Base-by-base conservation (phyloP, 2,113 vertebrate genomes). In the Malurus cyaneus region DNA sequence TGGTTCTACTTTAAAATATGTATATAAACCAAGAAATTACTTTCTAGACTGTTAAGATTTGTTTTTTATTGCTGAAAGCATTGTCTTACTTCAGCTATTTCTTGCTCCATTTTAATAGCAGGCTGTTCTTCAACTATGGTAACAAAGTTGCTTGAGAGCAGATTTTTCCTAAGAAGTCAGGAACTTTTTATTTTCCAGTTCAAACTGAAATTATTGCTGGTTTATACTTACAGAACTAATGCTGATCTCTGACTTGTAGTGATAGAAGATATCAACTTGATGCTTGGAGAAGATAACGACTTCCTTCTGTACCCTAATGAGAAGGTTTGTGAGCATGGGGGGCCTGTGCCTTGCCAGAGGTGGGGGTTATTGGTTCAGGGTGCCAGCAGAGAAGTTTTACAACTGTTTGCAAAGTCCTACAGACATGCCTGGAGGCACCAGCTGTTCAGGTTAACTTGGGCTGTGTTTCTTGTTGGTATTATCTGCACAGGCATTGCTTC, bases 121-220 rank as follows among this genome's bases (percentile, higher is more conserved):
- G 49, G 41, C 65, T 86, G 64, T 64, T 88, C 84, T 77, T 85
- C 24, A 18, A 4, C 47, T 83, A 11, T 62, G 79, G 44, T 91
- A 83, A 62, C 32, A 52, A 69, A 52, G 44, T 92, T 86, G 54
- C 65, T 80, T 44, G 44, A 64, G 70, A 93, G 71, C 21, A 86
- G 74, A 39, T 42, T 67, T 65, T 83, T 26, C 29, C 29, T 9
- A 8, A 52, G 60, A 62, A 86, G 67, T 81, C 47, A 60, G 29
- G 53, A 88, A 74, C 61, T 87, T 90, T 32, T 80, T 82, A 69
- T 71, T 92, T 62, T 50, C n/a, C 39, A 34, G 54, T 46, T 92
- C 46, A 77, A 76, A 19, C 46, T 47, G 61, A 85, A 82, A 19
- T 76, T 26, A 23, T 56, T 60, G 1, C 56, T 67, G 28, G 8